phyloP scores from a whole-genome alignment of 2,888 invertebrate genomes.

The Caenorhabditis sp. region DNA sequence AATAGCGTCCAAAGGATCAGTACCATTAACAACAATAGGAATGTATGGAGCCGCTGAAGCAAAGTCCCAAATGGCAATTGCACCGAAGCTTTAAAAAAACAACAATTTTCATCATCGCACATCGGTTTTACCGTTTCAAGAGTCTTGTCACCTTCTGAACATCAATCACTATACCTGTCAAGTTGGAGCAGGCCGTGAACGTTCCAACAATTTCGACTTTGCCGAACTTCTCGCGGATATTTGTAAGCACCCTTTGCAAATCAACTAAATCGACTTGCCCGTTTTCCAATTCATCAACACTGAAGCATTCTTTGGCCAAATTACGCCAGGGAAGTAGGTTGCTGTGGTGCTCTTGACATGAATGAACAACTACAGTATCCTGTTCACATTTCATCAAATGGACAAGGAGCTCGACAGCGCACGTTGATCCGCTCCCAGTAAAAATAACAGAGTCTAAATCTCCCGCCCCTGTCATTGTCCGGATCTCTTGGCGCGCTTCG shows the following conservation, averaged over 20 bases:
- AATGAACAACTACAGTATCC: conserved; percentile 67
- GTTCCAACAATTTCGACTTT: conserved; percentile 89
- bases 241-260: conserved; percentile 30
- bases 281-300: conserved; percentile 47
- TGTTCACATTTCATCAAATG: conserved; percentile 59
- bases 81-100: conserved; percentile 88
- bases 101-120: no score
- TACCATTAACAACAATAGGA: conserved; percentile 91
- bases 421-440: conserved; percentile 89
- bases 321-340: conserved; percentile 92
- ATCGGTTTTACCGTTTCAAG: conserved; percentile 87
- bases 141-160: conserved; percentile 90
- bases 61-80: conserved; percentile 93
- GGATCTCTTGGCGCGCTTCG: conserved; percentile 88
- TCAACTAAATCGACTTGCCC: conserved; percentile 52
- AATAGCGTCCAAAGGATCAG: conserved; percentile 91
- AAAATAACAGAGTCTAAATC: conserved; percentile 90
- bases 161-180: conserved; percentile 92
- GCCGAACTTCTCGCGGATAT: conserved; percentile 22
- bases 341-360: conserved; percentile 88
- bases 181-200: conserved; percentile 91
- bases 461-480: conserved; percentile 89
- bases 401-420: conserved; percentile 88
- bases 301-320: conserved; percentile 84
- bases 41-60: conserved; percentile 90